Conservation (phyloP, 2,888 invertebrate genomes). For the Amiota communis region DNA sequence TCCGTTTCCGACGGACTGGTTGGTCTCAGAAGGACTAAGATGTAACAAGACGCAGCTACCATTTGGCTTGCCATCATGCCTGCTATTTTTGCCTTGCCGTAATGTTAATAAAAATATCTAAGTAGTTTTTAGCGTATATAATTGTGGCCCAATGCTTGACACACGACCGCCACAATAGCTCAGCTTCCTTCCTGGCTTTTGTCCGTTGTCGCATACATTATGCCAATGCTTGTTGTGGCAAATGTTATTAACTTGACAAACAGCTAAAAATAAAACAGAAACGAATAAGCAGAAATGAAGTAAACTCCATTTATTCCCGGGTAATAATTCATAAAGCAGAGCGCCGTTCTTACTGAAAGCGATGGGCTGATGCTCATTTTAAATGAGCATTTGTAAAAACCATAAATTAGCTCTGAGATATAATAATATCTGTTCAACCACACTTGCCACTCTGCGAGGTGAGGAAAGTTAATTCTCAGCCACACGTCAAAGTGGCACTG, state of each 20-base stretch:
- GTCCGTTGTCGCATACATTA: slow-evolving; percentile 44
- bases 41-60: not conserved
- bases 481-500: slow-evolving; percentile 45
- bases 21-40: slow-evolving; percentile 25
- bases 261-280: slow-evolving; percentile 3
- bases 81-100: not conserved
- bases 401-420: slow-evolving; percentile 44
- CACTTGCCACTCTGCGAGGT: slow-evolving; percentile 24
- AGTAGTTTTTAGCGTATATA: slow-evolving; percentile 67
- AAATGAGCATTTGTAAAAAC: slow-evolving; percentile 34
- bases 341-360: slow-evolving; percentile 37
- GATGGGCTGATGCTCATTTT: slow-evolving; percentile 38
- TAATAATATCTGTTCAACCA: too few species aligned
- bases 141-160: slow-evolving; percentile 69
- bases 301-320: slow-evolving; percentile 42
- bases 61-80: not conserved
- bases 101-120: slow-evolving; percentile 62
- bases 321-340: slow-evolving; percentile 51
- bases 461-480: slow-evolving; percentile 38
- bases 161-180: slow-evolving; percentile 68
- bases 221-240: slow-evolving; percentile 34
- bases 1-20: slow-evolving; percentile 47
- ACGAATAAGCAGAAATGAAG: slow-evolving; percentile 6
- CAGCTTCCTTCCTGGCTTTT: slow-evolving; percentile 56
- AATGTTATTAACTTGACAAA: slow-evolving; percentile 24